Conservation (phyloP, 2,113 vertebrate species). For the Laterallus jamaicensis region DNA sequence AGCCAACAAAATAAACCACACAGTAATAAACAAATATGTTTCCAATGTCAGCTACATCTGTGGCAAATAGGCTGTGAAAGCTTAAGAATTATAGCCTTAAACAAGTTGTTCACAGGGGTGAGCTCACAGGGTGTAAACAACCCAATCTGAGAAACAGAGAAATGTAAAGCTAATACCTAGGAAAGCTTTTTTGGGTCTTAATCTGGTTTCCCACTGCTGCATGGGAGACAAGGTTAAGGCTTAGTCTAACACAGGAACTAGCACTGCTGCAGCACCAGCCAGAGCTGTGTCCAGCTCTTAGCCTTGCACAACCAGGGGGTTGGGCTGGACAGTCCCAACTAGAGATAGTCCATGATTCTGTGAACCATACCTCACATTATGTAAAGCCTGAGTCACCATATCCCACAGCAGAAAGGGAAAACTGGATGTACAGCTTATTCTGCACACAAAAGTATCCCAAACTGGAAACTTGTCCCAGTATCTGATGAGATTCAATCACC, state of each 20-base stretch:
- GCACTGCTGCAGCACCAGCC: background rate
- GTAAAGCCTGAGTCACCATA: background rate
- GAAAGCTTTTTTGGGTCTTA: background rate
- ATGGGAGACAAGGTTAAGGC: background rate
- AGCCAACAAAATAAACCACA: background rate
- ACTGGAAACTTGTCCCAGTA: background rate
- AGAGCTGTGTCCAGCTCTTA: background rate
- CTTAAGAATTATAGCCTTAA: background rate
- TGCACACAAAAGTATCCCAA: background rate
- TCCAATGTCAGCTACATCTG: background rate
- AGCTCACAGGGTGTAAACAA: background rate
- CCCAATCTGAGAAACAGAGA: background rate
- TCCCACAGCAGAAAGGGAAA: background rate
- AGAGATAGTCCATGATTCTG: no score
- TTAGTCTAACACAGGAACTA: background rate
- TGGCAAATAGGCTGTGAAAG: background rate
- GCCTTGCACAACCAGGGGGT: background rate
- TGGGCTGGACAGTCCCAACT: no score
- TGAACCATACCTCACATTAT: background rate
- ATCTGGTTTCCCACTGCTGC: background rate
- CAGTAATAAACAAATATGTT: rapidly evolving
- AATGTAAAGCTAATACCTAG: background rate
- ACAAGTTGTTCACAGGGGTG: background rate
- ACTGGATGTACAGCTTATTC: background rate
- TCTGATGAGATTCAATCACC: background rate